Evolutionary conservation across 2,113 vertebrate species (phyloP).

Genomic region (Petrocephalus microphthalmus): DNA sequence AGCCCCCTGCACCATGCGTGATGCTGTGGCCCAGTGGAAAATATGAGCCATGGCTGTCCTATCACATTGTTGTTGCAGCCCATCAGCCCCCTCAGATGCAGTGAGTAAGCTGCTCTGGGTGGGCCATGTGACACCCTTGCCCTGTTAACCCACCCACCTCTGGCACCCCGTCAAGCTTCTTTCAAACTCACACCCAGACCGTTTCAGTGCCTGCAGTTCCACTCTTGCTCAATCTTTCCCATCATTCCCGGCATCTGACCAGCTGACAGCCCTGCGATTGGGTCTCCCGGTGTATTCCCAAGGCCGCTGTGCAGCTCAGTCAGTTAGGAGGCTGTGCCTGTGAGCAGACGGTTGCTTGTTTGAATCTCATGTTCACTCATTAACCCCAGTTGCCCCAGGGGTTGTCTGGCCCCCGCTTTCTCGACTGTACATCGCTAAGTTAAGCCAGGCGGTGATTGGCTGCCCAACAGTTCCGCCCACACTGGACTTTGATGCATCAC

Average conservation of each 20-base stretch:
- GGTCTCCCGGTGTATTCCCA: neutral
- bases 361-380: neutral
- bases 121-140: neutral
- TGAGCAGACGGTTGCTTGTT: neutral
- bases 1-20: too few species aligned
- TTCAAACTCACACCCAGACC: neutral
- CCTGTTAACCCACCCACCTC: neutral
- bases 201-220: neutral
- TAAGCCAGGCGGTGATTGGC: neutral
- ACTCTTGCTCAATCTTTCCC: neutral
- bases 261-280: neutral
- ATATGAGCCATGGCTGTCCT: neutral
- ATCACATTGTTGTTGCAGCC: neutral
- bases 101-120: neutral
- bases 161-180: neutral
- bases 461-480: neutral
- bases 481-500: neutral
- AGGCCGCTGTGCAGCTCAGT: neutral
- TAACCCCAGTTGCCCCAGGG: neutral
- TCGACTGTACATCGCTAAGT: neutral
- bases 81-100: neutral
- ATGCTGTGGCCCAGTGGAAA: neutral
- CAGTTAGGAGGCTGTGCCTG: neutral
- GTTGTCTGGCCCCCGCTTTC: neutral
- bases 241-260: neutral